Evolutionary conservation across 2,797 vertebrate genomes (phyloP).

Genomic region (Craterocephalus amniculus): DNA sequence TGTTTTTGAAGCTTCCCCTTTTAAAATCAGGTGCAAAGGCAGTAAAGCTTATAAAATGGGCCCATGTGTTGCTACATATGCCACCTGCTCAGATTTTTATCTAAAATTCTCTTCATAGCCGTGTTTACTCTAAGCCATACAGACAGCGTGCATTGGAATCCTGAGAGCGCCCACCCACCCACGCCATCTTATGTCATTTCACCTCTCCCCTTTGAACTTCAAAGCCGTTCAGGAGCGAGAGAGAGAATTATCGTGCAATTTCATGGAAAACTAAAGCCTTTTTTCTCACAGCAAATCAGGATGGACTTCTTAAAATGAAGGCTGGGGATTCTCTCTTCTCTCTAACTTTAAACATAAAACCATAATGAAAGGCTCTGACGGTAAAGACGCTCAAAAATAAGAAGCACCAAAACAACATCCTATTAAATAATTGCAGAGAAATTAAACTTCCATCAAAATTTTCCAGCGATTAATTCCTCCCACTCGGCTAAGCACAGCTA

Average conservation of each 20-base stretch:
- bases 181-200: constrained; percentile 58
- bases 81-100: constrained; percentile 57
- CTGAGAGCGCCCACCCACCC: constrained; percentile 31
- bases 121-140: constrained; percentile 56
- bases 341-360: constrained; percentile 71
- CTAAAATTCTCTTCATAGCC: constrained; percentile 55
- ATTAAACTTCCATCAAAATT: constrained; percentile 71
- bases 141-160: constrained; percentile 52
- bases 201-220: constrained; percentile 74
- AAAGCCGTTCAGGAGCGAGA: constrained; percentile 60
- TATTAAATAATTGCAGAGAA: constrained; percentile 77
- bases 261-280: constrained; percentile 67
- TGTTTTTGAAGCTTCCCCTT: constrained; percentile 7
- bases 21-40: constrained; percentile 57
- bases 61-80: constrained; percentile 22
- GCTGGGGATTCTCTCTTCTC: constrained; percentile 40
- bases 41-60: constrained; percentile 64
- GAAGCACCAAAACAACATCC: constrained; percentile 59
- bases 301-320: constrained; percentile 50
- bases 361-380: constrained; percentile 72
- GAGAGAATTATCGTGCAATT: constrained; percentile 67
- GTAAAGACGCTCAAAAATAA: constrained; percentile 60
- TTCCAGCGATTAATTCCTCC: constrained; percentile 69
- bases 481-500: constrained; percentile 44
- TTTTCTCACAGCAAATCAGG: constrained; percentile 69